phyloP scores from a whole-genome alignment of 2,888 invertebrate genomes.

The Agrenia bidenticulata region DNA sequence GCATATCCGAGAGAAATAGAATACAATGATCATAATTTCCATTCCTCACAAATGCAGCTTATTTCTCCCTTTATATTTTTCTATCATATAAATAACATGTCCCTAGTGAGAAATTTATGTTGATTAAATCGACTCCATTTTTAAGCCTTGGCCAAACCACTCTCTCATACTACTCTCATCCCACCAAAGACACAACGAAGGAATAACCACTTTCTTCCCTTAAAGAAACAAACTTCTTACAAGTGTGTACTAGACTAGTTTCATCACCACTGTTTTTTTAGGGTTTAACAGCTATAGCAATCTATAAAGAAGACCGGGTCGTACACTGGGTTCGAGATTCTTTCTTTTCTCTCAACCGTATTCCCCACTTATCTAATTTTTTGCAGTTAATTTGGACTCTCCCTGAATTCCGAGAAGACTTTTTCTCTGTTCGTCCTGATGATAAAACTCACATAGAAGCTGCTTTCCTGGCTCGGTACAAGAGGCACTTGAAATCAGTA shows the following conservation, averaged over 20 bases:
- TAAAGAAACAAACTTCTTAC: too few relatives aligned
- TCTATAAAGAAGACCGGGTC: too few relatives aligned
- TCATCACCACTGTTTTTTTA: too few relatives aligned
- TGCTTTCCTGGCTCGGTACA: too few relatives aligned
- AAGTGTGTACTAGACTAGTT: too few relatives aligned
- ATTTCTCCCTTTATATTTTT: neutral
- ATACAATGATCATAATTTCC: neutral
- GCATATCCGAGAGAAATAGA: neutral
- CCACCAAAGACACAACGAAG: neutral
- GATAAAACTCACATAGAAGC: too few relatives aligned
- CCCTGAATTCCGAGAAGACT: constrained; percentile 1
- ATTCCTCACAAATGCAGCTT: neutral
- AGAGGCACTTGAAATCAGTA: too few relatives aligned
- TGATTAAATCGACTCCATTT: constrained; percentile 42
- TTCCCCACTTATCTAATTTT: constrained; percentile 15
- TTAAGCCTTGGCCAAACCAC: constrained; percentile 1
- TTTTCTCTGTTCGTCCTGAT: too few relatives aligned
- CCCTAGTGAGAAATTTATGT: constrained; percentile 46
- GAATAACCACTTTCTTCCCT: too few relatives aligned
- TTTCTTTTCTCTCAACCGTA: constrained; percentile 1
- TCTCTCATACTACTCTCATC: constrained; percentile 1
- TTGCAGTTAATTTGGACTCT: constrained; percentile 8
- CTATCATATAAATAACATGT: constrained; percentile 38
- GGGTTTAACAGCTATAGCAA: too few relatives aligned
- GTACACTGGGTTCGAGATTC: too few relatives aligned